Conservation (phyloP, 2,113 vertebrate genomes). For the Bombycilla garrulus region DNA sequence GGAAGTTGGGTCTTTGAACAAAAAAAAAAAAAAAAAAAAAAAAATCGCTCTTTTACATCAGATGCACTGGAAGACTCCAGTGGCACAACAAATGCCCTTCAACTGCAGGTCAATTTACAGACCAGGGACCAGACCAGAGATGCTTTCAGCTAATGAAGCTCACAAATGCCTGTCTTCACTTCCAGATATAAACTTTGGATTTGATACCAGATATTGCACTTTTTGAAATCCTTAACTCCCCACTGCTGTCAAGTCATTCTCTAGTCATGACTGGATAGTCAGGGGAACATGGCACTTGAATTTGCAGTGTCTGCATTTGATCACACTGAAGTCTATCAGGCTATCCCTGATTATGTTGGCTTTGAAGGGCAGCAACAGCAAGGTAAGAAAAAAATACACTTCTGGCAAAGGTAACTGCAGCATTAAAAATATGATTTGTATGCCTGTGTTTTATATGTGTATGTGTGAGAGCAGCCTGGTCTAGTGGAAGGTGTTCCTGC, state of each 20-base stretch:
- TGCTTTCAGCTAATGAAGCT: neutral
- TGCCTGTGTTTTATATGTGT: neutral
- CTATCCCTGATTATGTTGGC: neutral
- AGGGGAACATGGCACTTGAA: neutral
- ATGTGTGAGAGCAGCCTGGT: neutral
- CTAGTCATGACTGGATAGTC: neutral
- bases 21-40: neutral
- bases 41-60: neutral
- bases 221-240: neutral
- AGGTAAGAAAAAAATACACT: neutral
- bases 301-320: neutral
- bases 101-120: neutral
- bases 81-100: neutral
- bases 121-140: neutral
- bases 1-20: neutral
- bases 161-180: neutral
- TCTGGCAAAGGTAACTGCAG: neutral
- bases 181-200: neutral
- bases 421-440: neutral
- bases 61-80: neutral
- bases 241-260: neutral
- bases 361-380: neutral
- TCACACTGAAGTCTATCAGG: neutral
- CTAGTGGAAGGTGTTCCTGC: neutral
- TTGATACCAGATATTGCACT: neutral